Conservation (phyloP, 2,113 vertebrate species). For the Microcebus lehilahytsara region DNA sequence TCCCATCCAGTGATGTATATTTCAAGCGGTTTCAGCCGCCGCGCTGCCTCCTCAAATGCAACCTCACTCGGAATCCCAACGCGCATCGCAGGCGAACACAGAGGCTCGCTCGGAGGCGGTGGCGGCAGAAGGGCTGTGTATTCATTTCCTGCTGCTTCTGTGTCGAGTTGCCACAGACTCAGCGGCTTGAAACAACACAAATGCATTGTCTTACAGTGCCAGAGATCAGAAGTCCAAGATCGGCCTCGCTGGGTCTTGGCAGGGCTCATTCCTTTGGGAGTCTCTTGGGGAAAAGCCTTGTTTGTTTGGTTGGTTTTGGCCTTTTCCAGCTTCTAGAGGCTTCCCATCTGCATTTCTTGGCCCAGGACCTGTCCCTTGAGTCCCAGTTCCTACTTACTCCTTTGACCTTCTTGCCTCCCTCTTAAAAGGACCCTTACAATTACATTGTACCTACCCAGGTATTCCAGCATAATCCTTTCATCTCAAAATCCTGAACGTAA, state of each 20-base stretch:
- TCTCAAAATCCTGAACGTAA: background rate
- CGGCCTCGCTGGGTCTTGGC: background rate
- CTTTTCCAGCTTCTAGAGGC: background rate
- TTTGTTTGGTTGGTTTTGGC: no score
- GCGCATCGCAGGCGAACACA: background rate
- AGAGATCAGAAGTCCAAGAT: background rate
- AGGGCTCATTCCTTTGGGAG: background rate
- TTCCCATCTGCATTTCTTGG: no score
- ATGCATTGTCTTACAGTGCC: background rate
- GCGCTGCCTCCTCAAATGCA: background rate
- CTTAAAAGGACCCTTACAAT: background rate
- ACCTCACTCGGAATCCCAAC: background rate
- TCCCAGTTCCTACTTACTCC: background rate
- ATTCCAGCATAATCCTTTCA: background rate
- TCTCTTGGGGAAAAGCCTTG: background rate
- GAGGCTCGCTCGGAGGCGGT: background rate
- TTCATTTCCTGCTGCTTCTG: background rate
- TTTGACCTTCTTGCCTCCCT: background rate
- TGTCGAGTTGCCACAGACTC: background rate
- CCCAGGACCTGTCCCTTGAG: background rate
- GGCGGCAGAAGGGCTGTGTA: accelerated
- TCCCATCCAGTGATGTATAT: background rate
- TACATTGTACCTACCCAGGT: background rate
- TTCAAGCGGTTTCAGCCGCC: background rate
- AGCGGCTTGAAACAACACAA: background rate